Evolutionary conservation across 2,113 vertebrate species (phyloP), one percentile per base, ranked within the genome.

Genomic region (Trematocara zebra): DNA sequence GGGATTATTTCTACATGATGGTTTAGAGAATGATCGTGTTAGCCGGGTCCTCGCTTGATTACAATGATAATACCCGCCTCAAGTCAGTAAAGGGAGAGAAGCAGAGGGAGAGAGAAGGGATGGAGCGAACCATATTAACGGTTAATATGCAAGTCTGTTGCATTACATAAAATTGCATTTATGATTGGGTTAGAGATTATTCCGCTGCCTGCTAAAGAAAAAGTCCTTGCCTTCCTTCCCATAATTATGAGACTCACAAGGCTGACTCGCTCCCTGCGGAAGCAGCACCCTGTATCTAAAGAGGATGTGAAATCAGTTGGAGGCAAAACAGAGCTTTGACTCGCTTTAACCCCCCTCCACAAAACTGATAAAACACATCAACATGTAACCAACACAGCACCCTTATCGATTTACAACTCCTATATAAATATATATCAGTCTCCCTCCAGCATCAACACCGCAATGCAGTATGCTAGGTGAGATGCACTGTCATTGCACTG

Each of bases 11-110:
- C 93, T 85, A 92, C 93, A 95, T 87, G 92, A 94, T 89, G 90
- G 88, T 94, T 94, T 91, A 86, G 92, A 92, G 92, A 95, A 89
- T 94, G 93, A 95, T 94, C 87, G 88, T 61, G 92, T 94, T 94
- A 95, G 94, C 93, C 23, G 91, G 91, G 81, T 89, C 91, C 89
- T 84, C 20, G 86, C 92, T 94, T 94, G 93, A 95, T 95, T 95
- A 94, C 88, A 91, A 89, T 92, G 89, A 95, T 95, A 94, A 94
- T 94, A 88, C 90, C 82, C 86, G 93, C 94, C 93, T 93, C 85
- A 67, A 94, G 92, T 92, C 89, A 92, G 72, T 51, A 57, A 83
- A 85, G 82, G 56, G 85, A 87, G 85, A 49, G 69, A 57, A 81
- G 74, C 37, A 54, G 69, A 81, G 81, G 67, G 78, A 64, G 85